Evolutionary conservation across 2,888 invertebrate species (phyloP).

Genomic region (Pollenia labialis): DNA sequence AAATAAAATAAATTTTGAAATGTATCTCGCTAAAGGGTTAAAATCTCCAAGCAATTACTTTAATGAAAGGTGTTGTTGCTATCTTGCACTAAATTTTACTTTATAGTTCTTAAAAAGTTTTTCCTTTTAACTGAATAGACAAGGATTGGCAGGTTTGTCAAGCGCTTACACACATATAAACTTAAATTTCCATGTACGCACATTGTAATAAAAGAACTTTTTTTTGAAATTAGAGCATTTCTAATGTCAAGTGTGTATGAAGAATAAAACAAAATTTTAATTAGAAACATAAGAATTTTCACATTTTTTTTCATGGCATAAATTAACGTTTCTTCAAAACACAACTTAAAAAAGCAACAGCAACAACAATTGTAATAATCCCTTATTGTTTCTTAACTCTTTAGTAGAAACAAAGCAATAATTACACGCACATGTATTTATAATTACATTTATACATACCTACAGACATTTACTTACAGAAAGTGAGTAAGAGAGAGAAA

Average conservation of each 20-base stretch:
- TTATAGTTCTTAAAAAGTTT: constrained; percentile 51
- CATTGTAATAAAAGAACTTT: constrained; percentile 42
- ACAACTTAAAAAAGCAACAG: constrained; percentile 41
- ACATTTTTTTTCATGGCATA: constrained; percentile 59
- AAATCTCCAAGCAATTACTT: neutral
- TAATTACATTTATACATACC: constrained; percentile 1
- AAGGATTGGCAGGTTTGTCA: constrained; percentile 68
- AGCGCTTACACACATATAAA: constrained; percentile 5
- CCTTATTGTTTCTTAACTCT: constrained; percentile 54
- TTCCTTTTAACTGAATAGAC: constrained; percentile 46
- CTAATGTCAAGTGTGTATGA: constrained; percentile 51
- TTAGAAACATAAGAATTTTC: constrained; percentile 67
- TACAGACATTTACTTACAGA: neutral
- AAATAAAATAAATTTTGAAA: neutral
- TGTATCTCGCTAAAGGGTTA: neutral
- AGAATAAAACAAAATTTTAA: constrained; percentile 57
- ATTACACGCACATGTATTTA: neutral
- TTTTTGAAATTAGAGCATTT: constrained; percentile 70
- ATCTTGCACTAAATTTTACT: constrained; percentile 29
- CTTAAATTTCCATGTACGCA: constrained; percentile 34
- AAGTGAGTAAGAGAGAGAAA: neutral
- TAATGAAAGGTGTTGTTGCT: constrained; percentile 27
- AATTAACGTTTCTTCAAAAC: constrained; percentile 50
- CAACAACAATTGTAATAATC: constrained; percentile 57
- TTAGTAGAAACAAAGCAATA: constrained; percentile 3